Percentiles rank a stretch among this genome's conserved stretches.
Evolutionary conservation across 53 echinoderm and acorn worm species (phyloP).

Genomic region (Echinometra lucunter): DNA sequence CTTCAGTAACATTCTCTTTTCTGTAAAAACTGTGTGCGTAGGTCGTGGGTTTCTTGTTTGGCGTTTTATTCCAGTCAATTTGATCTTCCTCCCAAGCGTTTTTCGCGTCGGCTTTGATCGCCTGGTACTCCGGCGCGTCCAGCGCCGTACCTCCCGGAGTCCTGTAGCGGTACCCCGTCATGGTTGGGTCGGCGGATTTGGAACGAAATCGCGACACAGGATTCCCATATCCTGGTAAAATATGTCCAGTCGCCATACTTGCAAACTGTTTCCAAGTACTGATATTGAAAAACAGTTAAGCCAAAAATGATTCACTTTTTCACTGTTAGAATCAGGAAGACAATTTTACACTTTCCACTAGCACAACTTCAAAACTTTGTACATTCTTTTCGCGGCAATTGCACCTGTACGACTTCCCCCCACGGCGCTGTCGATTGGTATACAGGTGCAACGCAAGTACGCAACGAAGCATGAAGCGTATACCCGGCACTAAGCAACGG

Average conservation of each 20-base stretch:
- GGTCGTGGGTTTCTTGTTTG: conserved; percentile 87
- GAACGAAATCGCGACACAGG: conserved; percentile 86
- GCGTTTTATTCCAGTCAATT: conserved; percentile 89
- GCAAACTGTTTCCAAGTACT: not conserved
- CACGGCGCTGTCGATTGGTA: not conserved
- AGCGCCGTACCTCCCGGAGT: conserved; percentile 33
- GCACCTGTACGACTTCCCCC: not conserved
- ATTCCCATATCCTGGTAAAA: conserved; percentile 88
- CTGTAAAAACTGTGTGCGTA: conserved; percentile 90
- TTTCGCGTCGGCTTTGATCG: conserved; percentile 79
- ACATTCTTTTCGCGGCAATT: not conserved
- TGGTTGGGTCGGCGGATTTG: conserved; percentile 94
- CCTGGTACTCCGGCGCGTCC: conserved; percentile 67
- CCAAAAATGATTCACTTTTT: not conserved
- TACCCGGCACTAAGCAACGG: not conserved
- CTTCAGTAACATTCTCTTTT: conserved; percentile 72
- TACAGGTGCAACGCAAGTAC: conserved; percentile 12
- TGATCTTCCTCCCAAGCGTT: conserved; percentile 88
- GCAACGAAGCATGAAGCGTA: no score
- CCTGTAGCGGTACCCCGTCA: conserved; percentile 88
- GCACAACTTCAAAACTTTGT: not conserved
- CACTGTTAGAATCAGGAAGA: not conserved
- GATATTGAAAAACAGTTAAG: not conserved
- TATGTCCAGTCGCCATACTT: conserved; percentile 94
- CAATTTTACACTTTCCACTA: not conserved